These are phyloP conservation scores for Scaptomyza cyrtandrae DNA, from an alignment of 2,888 invertebrate species.

Conservation along the genomic window DNA sequence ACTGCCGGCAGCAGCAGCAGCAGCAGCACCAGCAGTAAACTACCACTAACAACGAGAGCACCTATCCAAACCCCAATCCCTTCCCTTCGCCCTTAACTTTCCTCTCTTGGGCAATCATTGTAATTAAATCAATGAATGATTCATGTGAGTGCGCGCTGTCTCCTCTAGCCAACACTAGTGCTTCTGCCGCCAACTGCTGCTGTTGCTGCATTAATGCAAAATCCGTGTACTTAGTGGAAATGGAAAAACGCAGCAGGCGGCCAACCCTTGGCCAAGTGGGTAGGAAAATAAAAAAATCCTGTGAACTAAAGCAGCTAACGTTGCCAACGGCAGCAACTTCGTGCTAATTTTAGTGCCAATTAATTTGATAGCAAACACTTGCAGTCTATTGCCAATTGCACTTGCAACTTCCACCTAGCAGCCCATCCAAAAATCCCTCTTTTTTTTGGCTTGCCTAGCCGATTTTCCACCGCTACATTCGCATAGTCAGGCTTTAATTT, in stretches of 20 bases:
- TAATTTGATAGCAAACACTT: conserved; percentile 79
- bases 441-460: no score
- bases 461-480: not conserved
- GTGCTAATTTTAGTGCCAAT: conserved; percentile 79
- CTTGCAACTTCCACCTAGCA: conserved; percentile 29
- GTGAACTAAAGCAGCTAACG: conserved; percentile 46
- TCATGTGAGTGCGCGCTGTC: conserved; percentile 72
- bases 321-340: conserved; percentile 46
- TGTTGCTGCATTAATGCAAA: conserved; percentile 74
- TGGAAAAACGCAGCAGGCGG: conserved; percentile 63
- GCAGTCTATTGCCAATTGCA: conserved; percentile 61
- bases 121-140: conserved; percentile 81
- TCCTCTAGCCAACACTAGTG: conserved; percentile 29
- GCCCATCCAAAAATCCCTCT: conserved; percentile 10
- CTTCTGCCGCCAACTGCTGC: conserved; percentile 2
- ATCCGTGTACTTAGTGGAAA: conserved; percentile 77
- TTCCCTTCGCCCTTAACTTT: not conserved
- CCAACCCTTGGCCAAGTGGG: conserved; percentile 53
- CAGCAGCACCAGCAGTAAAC: conserved; percentile 10
- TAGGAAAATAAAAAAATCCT: conserved; percentile 8
- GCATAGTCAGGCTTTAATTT: conserved; percentile 64
- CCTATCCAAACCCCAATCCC: conserved; percentile 15
- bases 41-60: conserved; percentile 11
- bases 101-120: conserved; percentile 64
- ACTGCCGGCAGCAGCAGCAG: conserved; percentile 27